Evolutionary conservation across 2,797 vertebrate genomes (phyloP).

Genomic region (Gobionotothen gibberifrons): DNA sequence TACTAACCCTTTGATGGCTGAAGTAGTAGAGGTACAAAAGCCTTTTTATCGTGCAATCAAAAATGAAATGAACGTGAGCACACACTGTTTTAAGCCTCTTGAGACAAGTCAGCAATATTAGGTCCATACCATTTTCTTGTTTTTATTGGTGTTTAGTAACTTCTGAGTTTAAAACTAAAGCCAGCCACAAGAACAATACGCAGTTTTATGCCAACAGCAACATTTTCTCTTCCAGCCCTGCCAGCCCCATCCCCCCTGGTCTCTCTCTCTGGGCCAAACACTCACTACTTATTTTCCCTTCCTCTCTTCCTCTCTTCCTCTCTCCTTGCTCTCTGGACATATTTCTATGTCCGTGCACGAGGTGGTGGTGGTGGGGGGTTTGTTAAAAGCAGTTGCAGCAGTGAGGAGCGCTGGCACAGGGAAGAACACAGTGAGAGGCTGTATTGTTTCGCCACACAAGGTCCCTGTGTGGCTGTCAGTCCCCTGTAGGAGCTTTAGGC

Average conservation of each 20-base stretch:
- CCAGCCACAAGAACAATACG: constrained; percentile 80
- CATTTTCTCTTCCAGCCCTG: constrained; percentile 69
- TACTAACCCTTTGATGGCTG: constrained; percentile 68
- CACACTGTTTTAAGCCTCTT: background rate
- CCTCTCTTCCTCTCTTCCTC: constrained; percentile 66
- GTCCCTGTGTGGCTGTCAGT: constrained; percentile 72
- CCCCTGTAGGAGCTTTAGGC: constrained; percentile 67
- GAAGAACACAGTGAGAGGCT: constrained; percentile 65
- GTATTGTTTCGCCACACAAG: constrained; percentile 73
- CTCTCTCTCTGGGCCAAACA: constrained; percentile 65
- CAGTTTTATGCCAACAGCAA: constrained; percentile 78
- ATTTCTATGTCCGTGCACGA: constrained; percentile 43
- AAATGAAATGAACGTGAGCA: constrained; percentile 15
- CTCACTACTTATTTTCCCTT: constrained; percentile 72
- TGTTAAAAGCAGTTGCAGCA: constrained; percentile 58
- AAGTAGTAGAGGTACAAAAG: constrained; percentile 42
- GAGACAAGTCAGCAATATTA: constrained; percentile 3
- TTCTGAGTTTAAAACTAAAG: constrained; percentile 74
- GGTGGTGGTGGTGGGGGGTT: background rate
- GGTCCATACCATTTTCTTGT: constrained; percentile 11
- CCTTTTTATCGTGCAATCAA: constrained; percentile 15
- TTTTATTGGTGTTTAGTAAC: constrained; percentile 56
- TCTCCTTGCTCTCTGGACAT: constrained; percentile 51
- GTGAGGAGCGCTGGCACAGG: constrained; percentile 43
- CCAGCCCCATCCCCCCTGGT: constrained; percentile 46